Conservation (phyloP, 2,888 invertebrate genomes). For the Ornithoptera alexandrae region DNA sequence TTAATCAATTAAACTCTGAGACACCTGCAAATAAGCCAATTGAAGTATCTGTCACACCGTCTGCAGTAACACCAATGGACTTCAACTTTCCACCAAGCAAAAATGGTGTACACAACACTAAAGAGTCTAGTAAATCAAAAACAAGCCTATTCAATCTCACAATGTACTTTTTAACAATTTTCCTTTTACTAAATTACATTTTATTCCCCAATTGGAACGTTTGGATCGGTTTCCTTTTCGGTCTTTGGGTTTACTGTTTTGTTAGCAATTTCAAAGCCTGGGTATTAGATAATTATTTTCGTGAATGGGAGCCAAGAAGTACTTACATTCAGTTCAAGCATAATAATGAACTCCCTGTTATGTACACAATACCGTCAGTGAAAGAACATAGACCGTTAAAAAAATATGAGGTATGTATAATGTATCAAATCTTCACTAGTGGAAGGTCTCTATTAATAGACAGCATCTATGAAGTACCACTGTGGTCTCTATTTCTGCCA, state of each 20-base stretch:
- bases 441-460: too few species aligned
- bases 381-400: constrained; percentile 82
- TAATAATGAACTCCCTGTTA: constrained; percentile 44
- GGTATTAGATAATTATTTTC: constrained; percentile 66
- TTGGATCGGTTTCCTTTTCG: constrained; percentile 72
- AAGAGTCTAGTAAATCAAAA: constrained; percentile 41
- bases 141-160: constrained; percentile 56
- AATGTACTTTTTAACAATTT: constrained; percentile 64
- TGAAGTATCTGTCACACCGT: constrained; percentile 38
- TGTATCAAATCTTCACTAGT: not conserved
- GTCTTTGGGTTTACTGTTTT: constrained; percentile 66
- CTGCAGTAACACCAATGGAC: constrained; percentile 41
- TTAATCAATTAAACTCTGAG: constrained; percentile 43
- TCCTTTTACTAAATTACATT: constrained; percentile 56
- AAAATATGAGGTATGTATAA: constrained; percentile 76
- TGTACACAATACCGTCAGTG: constrained; percentile 81
- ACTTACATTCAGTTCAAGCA: constrained; percentile 52
- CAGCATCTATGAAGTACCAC: too few species aligned
- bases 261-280: constrained; percentile 57
- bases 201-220: constrained; percentile 63
- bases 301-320: constrained; percentile 53
- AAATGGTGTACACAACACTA: constrained; percentile 43
- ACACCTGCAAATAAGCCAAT: constrained; percentile 37
- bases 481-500: too few species aligned
- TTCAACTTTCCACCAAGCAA: constrained; percentile 60